Conservation (phyloP, 2,888 invertebrate genomes). For the Stenolophus ochropezus region DNA sequence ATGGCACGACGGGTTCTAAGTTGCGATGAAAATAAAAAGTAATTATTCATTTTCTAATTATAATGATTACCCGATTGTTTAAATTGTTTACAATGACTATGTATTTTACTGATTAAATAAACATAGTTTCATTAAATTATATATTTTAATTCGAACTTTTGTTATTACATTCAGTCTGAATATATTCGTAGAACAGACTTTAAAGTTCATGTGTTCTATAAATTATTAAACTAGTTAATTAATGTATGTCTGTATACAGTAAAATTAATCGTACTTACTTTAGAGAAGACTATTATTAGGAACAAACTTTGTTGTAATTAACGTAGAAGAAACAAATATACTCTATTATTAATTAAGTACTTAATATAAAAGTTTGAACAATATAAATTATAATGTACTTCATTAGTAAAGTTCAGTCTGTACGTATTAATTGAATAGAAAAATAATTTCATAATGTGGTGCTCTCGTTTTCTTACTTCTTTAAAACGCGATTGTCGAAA, state of each 20-base stretch:
- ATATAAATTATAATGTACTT: not conserved
- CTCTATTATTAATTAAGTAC: not conserved
- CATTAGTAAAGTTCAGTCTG: not conserved
- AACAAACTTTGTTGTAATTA: not conserved
- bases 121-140: no score
- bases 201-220: no score
- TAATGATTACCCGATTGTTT: no score
- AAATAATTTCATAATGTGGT: slow-evolving; percentile 24
- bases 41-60: no score
- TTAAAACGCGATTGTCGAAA: slow-evolving; percentile 30
- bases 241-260: not conserved
- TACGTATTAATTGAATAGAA: not conserved
- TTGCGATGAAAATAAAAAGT: no score
- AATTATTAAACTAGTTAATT: no score
- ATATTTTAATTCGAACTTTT: no score
- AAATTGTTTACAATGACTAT: no score
- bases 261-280: not conserved
- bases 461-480: slow-evolving; percentile 36
- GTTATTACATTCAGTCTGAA: no score
- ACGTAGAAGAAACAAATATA: not conserved
- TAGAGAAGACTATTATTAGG: not conserved
- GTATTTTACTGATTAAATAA: no score
- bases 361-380: not conserved
- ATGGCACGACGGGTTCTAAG: no score
- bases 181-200: no score